phyloP scores from a whole-genome alignment of 2,888 invertebrate species.

The Polydrusus tereticollis region DNA sequence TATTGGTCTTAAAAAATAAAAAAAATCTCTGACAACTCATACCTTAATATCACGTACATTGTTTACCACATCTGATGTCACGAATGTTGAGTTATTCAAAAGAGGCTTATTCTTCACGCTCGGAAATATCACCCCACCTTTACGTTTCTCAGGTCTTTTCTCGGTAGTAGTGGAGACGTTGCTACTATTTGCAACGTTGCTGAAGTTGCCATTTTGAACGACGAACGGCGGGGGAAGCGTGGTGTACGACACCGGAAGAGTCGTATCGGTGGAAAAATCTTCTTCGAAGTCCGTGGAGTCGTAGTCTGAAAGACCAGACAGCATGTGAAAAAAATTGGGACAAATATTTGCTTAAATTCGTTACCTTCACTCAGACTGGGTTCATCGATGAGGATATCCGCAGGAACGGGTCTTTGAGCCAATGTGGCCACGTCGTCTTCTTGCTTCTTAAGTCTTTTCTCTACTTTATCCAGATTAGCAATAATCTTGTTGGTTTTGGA shows the following conservation, averaged over 20 bases:
- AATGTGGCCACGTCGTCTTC: conserved; percentile 86
- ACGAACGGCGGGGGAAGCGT: conserved; percentile 64
- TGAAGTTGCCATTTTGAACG: conserved; percentile 30
- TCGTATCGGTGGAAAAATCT: conserved; percentile 60
- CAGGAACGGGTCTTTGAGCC: conserved; percentile 81
- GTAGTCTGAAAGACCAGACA: conserved; percentile 74
- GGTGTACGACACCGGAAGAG: conserved; percentile 59
- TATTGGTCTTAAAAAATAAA: too few relatives aligned
- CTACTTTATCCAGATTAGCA: conserved; percentile 88
- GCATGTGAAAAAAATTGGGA: too few relatives aligned
- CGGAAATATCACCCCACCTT: conserved; percentile 90
- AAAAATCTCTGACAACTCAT: too few relatives aligned
- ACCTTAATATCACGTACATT: conserved; percentile 88
- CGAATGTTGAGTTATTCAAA: conserved; percentile 85
- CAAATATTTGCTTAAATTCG: too few relatives aligned
- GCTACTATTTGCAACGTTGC: conserved; percentile 53
- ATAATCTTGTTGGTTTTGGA: conserved; percentile 89
- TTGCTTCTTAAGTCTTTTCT: conserved; percentile 85
- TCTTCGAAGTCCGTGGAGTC: conserved; percentile 76
- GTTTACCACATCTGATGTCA: conserved; percentile 78
- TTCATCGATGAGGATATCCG: conserved; percentile 73
- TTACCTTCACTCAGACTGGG: conserved; percentile 35
- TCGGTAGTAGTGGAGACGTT: conserved; percentile 64
- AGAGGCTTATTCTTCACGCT: conserved; percentile 92
- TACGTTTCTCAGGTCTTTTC: conserved; percentile 71